These are phyloP conservation scores for Harmothoe impar DNA, from an alignment of 2,888 invertebrate species.

Conservation along the genomic window DNA sequence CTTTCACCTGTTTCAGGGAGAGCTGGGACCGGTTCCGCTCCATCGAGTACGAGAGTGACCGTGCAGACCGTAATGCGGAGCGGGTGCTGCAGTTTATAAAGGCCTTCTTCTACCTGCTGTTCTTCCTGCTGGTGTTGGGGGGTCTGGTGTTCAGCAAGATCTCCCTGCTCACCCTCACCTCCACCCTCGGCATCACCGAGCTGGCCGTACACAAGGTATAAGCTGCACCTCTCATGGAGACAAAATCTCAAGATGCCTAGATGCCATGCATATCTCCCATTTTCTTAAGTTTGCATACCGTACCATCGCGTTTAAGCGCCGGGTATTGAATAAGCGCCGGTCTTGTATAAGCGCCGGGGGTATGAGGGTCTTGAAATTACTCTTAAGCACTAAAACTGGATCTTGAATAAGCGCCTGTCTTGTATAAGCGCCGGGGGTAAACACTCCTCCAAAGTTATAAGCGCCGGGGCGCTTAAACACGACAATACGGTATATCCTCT, in stretches of 20 bases:
- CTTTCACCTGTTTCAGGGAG: conserved; percentile 60
- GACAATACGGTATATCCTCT: neutral
- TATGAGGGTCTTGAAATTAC: no score
- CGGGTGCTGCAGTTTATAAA: conserved; percentile 78
- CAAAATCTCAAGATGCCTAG: neutral
- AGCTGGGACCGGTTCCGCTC: conserved; percentile 79
- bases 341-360: no score
- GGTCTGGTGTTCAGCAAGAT: conserved; percentile 69
- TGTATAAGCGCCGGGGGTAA: no score
- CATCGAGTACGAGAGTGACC: conserved; percentile 75
- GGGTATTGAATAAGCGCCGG: no score
- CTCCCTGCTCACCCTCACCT: conserved; percentile 64
- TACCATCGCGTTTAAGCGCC: no score
- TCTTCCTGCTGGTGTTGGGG: conserved; percentile 92
- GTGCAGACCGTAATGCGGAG: conserved; percentile 71
- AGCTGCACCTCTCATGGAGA: neutral
- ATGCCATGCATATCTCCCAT: neutral
- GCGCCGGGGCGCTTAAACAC: no score
- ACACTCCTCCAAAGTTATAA: no score
- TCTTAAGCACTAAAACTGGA: no score
- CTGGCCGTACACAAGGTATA: neutral
- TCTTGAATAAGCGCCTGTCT: no score
- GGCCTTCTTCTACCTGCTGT: conserved; percentile 91
- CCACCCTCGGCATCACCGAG: neutral
- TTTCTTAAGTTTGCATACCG: neutral